Evolutionary conservation across 2,797 vertebrate species (phyloP).

Genomic region (Zonotrichia albicollis): DNA sequence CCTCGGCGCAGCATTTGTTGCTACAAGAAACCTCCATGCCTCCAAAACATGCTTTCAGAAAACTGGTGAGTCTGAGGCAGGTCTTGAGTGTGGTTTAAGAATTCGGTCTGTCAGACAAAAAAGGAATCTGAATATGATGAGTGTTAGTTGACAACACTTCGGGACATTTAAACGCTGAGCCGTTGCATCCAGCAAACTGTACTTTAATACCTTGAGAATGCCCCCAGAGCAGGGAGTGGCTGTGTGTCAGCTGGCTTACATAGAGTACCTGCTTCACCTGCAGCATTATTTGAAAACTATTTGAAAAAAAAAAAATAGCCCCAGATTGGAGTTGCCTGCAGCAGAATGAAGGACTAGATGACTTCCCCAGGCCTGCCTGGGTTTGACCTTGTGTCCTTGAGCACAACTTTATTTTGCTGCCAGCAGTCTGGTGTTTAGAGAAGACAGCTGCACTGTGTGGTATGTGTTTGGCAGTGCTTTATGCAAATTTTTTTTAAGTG

Average conservation of each 20-base stretch:
- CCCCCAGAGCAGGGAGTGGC: not conserved
- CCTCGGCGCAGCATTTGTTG: slow-evolving; percentile 87
- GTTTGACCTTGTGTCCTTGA: slow-evolving; percentile 50
- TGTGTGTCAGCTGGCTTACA: rapidly evolving
- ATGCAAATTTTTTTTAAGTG: rapidly evolving
- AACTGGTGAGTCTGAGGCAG: slow-evolving; percentile 80
- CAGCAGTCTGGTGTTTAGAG: not conserved
- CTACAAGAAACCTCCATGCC: slow-evolving; percentile 90
- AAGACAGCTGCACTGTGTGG: rapidly evolving
- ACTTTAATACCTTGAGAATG: rapidly evolving
- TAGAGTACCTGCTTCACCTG: not conserved
- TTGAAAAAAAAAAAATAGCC: not conserved
- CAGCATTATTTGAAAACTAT: not conserved
- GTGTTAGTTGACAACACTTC: not conserved
- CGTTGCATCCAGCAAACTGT: not conserved
- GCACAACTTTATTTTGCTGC: not conserved
- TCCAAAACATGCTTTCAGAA: slow-evolving; percentile 87
- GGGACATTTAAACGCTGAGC: rapidly evolving
- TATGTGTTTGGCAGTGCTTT: not conserved
- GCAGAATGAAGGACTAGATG: rapidly evolving
- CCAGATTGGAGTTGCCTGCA: not conserved
- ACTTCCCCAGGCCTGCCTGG: not conserved
- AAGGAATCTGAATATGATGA: not conserved
- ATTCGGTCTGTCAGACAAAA: not conserved
- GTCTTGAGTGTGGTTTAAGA: not conserved